phyloP scores from a whole-genome alignment of 2,888 invertebrate genomes.

The Agonopterix arenella region DNA sequence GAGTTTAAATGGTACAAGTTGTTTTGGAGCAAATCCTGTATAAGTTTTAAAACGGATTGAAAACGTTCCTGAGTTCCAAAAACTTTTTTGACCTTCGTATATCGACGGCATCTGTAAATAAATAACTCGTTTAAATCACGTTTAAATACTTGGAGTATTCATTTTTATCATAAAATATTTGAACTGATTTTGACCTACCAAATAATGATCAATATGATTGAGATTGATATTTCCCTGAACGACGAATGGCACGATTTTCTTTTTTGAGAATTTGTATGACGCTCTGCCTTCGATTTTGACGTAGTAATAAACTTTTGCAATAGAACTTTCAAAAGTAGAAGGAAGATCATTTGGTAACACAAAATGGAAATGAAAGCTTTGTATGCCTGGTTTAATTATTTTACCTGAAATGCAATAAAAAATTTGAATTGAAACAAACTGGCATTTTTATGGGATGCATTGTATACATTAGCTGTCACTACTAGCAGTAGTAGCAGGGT shows the following conservation, averaged over 20 bases:
- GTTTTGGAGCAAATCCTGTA: slow-evolving; percentile 44
- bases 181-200: slow-evolving; percentile 29
- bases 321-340: slow-evolving; percentile 49
- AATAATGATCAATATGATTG: slow-evolving; percentile 38
- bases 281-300: slow-evolving; percentile 49
- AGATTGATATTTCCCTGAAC: slow-evolving; percentile 48
- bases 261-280: slow-evolving; percentile 31
- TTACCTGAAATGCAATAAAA: slow-evolving; percentile 29
- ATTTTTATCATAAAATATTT: background rate
- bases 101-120: slow-evolving; percentile 38
- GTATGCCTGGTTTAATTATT: slow-evolving; percentile 37
- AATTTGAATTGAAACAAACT: background rate
- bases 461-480: too few relatives aligned
- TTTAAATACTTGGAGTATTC: too few relatives aligned
- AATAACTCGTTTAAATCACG: background rate
- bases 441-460: background rate
- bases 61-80: slow-evolving; percentile 35
- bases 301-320: slow-evolving; percentile 47
- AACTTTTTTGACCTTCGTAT: slow-evolving; percentile 38
- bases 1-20: slow-evolving; percentile 46
- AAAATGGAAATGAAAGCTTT: slow-evolving; percentile 54
- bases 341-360: slow-evolving; percentile 51
- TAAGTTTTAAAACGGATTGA: slow-evolving; percentile 45
- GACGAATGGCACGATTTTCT: slow-evolving; percentile 28
- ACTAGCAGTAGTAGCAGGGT: too few relatives aligned